These are phyloP conservation scores for Ectemnius lituratus DNA, from an alignment of 2,888 invertebrate species.

Conservation along the genomic window DNA sequence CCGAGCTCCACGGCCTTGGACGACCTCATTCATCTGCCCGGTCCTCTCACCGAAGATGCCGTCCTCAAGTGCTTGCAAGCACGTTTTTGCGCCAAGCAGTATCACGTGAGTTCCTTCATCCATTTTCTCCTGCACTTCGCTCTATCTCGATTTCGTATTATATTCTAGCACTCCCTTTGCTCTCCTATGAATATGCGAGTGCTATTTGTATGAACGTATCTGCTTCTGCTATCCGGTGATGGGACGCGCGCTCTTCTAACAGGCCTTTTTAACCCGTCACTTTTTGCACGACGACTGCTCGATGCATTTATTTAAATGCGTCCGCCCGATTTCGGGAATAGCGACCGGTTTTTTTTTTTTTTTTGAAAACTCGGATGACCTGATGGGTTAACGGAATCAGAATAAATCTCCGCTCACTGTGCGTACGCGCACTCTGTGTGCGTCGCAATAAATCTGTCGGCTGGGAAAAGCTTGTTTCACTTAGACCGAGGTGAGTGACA, in stretches of 20 bases:
- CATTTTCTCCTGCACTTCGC: neutral
- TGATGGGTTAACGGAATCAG: neutral
- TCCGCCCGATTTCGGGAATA: neutral
- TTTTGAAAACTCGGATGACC: neutral
- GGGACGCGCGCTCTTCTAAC: no score
- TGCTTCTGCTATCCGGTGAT: no score
- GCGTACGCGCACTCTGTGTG: neutral
- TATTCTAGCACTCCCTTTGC: no score
- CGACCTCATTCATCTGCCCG: slow-evolving; percentile 94
- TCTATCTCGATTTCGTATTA: neutral
- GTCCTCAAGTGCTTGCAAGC: slow-evolving; percentile 94
- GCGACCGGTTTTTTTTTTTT: neutral
- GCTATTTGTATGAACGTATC: no score
- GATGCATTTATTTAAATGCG: neutral
- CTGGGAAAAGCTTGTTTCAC: slow-evolving; percentile 3
- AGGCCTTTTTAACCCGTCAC: no score
- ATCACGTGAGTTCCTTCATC: slow-evolving; percentile 85
- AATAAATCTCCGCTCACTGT: neutral
- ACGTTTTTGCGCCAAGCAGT: slow-evolving; percentile 90
- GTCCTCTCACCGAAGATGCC: slow-evolving; percentile 96
- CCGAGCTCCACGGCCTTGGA: slow-evolving; percentile 82
- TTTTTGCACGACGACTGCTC: neutral
- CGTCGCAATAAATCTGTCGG: slow-evolving; percentile 1
- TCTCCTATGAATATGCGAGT: no score
- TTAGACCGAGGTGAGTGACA: neutral